Conservation (phyloP, 1,140 invertebrate genomes). For the Drosophila seguyi region DNA sequence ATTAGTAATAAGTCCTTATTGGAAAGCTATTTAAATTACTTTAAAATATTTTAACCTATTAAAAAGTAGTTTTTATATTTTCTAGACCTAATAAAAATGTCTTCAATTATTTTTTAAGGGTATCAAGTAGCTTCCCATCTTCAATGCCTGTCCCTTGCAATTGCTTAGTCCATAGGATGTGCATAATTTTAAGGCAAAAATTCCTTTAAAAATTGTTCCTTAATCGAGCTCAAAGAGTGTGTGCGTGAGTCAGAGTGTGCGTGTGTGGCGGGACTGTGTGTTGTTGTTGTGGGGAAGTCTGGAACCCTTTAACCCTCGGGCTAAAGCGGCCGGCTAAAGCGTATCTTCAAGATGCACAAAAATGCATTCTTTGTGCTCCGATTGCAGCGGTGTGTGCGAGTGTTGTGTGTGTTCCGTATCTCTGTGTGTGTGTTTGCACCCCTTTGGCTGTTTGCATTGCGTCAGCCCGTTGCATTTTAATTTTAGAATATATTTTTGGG, state of each 20-base stretch:
- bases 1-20: background rate
- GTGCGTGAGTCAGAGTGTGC: background rate
- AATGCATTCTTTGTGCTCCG: conserved; percentile 75
- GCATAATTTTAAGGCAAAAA: conserved; percentile 63
- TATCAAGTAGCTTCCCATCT: background rate
- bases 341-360: conserved; percentile 79
- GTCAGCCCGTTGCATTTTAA: conserved; percentile 79
- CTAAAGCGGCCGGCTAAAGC: conserved; percentile 20
- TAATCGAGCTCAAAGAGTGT: conserved; percentile 41
- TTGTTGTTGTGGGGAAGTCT: conserved; percentile 22
- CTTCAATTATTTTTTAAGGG: background rate
- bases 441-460: conserved; percentile 82
- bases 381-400: conserved; percentile 46
- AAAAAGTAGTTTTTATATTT: background rate
- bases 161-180: conserved; percentile 53
- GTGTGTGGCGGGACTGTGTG: background rate
- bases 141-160: background rate
- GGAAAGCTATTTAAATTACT: too few relatives aligned
- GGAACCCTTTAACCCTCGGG: conserved; percentile 37
- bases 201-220: conserved; percentile 54
- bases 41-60: background rate
- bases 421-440: conserved; percentile 63
- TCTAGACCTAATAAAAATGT: too few relatives aligned
- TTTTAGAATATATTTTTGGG: conserved; percentile 84
- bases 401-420: conserved; percentile 10